Base-by-base conservation (phyloP, 2,113 vertebrate genomes). In the Rallus limicola region DNA sequence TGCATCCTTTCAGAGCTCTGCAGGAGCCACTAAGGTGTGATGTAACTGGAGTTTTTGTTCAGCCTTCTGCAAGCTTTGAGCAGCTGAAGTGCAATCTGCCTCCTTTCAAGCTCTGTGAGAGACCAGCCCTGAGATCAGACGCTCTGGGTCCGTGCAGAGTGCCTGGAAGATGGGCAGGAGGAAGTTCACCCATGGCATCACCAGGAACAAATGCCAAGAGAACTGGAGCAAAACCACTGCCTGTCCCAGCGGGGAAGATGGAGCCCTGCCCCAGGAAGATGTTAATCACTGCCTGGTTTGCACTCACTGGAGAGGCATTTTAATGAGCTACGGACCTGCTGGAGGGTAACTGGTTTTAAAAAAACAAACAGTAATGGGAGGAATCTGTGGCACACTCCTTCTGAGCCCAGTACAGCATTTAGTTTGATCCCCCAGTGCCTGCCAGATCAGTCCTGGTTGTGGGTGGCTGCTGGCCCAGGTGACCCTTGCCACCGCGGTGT, bases 91-190 rank as follows among this genome's bases (percentile, higher is more conserved):
- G 5, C 63, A 36, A 28, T 18, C 38, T 55, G 55, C 52, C 34
- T 67, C 46, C 53, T 46, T 31, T 29, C 56, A 34, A 5, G 59
- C 72, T 36, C 74, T 26, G 33, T 9, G 0, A 68, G 86, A 55
- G 42, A 3, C 52, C 8, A 20, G 33, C 52, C 28, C 16, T 19
- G 48, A n/a, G 60, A 28, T 24, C 21, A 28, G 55, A 46, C 25
- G 13, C 18, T 89, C 28, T 21, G 50, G 29, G 18, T 15, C 81
- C 6, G 1, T 3, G 4, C 2, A 1, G 38, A 44, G 26, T 1
- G 0, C 25, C 68, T 55, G 59, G 46, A 77, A 56, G 50, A 40
- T 11, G 38, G 55, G 44, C 10, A 26, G 13, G 69, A 46, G 44
- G 74, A 34, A 48, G 5, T 18, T 52, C 13, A 2, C 36, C 38